Conservation (phyloP, 2,797 vertebrate genomes). For the Fistularia tabacaria region DNA sequence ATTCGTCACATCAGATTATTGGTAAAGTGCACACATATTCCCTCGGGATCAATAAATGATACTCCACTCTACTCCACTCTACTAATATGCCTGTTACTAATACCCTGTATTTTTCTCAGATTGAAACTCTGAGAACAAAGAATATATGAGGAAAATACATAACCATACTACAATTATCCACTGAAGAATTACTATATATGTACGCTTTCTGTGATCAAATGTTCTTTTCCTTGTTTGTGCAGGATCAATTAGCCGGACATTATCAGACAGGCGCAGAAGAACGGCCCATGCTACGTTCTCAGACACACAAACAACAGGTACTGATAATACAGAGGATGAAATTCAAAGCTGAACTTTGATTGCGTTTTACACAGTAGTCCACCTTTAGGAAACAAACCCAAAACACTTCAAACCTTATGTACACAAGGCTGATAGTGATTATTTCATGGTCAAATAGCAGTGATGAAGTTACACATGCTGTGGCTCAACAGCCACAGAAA, state of each 20-base stretch:
- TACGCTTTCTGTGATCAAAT: not conserved
- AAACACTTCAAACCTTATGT: not conserved
- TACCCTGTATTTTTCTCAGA: too few species aligned
- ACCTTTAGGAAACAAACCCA: not conserved
- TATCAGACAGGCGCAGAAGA: conserved; percentile 59
- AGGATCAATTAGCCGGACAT: conserved; percentile 65
- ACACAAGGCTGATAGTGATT: conserved; percentile 1
- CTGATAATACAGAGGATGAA: not conserved
- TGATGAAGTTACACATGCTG: not conserved
- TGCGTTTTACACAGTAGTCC: not conserved
- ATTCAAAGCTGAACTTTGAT: not conserved
- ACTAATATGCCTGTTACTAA: too few species aligned
- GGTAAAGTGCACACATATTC: too few species aligned
- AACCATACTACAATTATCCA: not conserved
- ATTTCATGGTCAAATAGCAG: too few species aligned
- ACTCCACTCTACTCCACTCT: too few species aligned
- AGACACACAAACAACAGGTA: conserved; percentile 74
- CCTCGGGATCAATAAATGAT: too few species aligned
- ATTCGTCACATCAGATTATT: too few species aligned
- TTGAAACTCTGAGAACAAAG: too few species aligned
- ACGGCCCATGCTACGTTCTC: conserved; percentile 53
- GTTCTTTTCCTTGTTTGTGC: conserved; percentile 24
- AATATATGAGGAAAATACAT: too few species aligned
- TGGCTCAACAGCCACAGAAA: conserved; percentile 1
- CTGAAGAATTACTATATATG: not conserved